These are phyloP conservation scores for Matsumyia berberina DNA, from an alignment of 2,888 invertebrate genomes.

Conservation along the genomic window DNA sequence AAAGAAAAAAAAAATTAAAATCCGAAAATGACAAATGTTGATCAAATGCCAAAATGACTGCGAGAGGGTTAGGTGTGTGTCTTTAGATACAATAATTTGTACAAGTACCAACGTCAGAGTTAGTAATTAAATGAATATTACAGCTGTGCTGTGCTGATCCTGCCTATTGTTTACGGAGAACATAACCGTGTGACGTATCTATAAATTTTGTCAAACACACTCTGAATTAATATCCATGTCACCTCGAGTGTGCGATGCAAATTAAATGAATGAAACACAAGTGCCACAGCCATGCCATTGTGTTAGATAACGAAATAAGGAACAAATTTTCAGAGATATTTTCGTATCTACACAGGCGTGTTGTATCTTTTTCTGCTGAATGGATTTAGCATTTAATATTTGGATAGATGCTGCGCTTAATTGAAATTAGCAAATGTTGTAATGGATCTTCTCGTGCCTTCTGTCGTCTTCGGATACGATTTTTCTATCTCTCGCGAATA, in stretches of 20 bases:
- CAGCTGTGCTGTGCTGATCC: constrained; percentile 57
- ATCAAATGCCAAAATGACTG: constrained; percentile 73
- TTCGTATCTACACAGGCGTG: constrained; percentile 33
- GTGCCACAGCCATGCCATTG: constrained; percentile 46
- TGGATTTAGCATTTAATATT: constrained; percentile 25
- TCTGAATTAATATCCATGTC: constrained; percentile 65
- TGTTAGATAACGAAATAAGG: constrained; percentile 54
- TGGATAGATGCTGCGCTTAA: constrained; percentile 55
- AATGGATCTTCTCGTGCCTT: constrained; percentile 48
- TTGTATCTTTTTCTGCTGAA: constrained; percentile 40
- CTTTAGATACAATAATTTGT: constrained; percentile 69
- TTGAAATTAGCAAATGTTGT: constrained; percentile 69
- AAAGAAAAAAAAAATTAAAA: too few relatives aligned
- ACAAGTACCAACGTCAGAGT: constrained; percentile 17
- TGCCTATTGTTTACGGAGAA: constrained; percentile 66
- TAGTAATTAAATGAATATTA: constrained; percentile 59
- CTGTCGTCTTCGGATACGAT: constrained; percentile 27
- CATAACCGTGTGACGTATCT: constrained; percentile 10
- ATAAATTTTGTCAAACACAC: constrained; percentile 10
- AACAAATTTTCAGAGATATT: constrained; percentile 40
- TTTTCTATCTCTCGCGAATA: constrained; percentile 9
- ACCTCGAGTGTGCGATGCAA: constrained; percentile 10
- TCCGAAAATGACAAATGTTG: constrained; percentile 74
- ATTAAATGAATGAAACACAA: constrained; percentile 75
- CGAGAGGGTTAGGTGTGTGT: constrained; percentile 50